Conservation (phyloP, 2,113 vertebrate species). For the Colinus virginianus region DNA sequence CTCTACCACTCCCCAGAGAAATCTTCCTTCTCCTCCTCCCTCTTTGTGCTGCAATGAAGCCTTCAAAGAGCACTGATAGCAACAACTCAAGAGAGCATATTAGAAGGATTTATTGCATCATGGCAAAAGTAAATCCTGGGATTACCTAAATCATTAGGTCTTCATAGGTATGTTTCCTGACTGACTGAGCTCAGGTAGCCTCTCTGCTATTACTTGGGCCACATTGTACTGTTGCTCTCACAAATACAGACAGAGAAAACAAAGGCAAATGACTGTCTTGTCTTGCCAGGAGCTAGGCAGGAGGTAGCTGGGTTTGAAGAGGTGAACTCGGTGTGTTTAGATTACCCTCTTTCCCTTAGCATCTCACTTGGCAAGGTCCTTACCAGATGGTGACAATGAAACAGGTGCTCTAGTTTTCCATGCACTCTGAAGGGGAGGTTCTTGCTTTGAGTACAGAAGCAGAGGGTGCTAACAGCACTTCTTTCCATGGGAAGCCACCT, state of each 20-base stretch:
- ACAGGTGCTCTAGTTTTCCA: neutral
- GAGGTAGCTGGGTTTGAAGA: neutral
- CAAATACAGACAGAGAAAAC: neutral
- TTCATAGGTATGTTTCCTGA: neutral
- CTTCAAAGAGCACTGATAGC: neutral
- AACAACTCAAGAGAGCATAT: neutral
- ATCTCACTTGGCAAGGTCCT: neutral
- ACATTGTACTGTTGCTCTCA: neutral
- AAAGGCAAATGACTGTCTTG: neutral
- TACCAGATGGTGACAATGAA: neutral
- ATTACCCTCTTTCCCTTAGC: neutral
- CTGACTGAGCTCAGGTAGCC: neutral
- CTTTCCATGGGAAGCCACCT: neutral
- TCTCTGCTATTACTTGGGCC: neutral
- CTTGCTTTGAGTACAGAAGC: neutral
- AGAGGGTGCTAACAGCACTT: neutral
- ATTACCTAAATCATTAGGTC: neutral
- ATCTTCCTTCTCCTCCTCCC: neutral
- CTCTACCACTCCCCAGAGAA: neutral
- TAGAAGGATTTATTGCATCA: neutral
- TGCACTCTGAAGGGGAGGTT: neutral
- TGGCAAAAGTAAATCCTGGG: neutral
- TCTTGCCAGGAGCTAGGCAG: neutral
- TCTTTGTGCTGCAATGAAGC: neutral
- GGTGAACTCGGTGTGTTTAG: neutral